Evolutionary conservation across 2,797 vertebrate species (phyloP).

Genomic region (Phalloptychus januarius): DNA sequence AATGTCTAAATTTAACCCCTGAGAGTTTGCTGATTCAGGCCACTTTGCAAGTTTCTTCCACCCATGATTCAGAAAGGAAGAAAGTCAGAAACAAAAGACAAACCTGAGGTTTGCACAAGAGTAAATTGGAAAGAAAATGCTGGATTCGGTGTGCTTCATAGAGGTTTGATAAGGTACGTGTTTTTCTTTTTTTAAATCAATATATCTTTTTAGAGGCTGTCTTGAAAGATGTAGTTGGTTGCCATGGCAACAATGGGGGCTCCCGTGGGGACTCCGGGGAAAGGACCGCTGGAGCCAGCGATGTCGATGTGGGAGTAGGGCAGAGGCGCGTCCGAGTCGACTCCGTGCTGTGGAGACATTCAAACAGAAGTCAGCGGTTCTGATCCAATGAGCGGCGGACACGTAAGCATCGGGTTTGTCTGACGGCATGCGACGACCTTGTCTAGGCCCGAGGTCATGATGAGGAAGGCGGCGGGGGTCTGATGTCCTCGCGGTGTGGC

Average conservation of each 20-base stretch:
- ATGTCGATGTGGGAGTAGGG: constrained; percentile 86
- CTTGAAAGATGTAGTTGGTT: constrained; percentile 74
- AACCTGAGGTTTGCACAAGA: constrained; percentile 29
- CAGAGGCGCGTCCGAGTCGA: constrained; percentile 78
- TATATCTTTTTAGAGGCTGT: constrained; percentile 1
- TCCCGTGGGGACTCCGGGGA: constrained; percentile 84
- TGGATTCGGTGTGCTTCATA: constrained; percentile 13
- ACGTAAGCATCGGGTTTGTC: not conserved
- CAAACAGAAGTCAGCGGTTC: not conserved
- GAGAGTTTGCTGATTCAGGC: constrained; percentile 47
- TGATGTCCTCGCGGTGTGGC: constrained; percentile 85
- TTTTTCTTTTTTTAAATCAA: constrained; percentile 1
- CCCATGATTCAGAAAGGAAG: constrained; percentile 12
- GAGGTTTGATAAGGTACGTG: constrained; percentile 22
- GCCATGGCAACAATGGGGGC: constrained; percentile 85
- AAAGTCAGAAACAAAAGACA: constrained; percentile 32
- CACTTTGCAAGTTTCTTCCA: constrained; percentile 31
- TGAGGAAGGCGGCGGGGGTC: constrained; percentile 85
- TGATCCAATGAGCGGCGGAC: not conserved
- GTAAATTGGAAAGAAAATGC: not conserved
- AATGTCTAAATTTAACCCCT: constrained; percentile 39
- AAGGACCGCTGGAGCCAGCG: constrained; percentile 85
- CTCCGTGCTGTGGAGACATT: constrained; percentile 70
- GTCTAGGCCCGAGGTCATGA: constrained; percentile 85
- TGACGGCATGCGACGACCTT: constrained; percentile 66